Evolutionary conservation across 1,140 invertebrate genomes (phyloP).

Genomic region (Hypothenemus hampei): DNA sequence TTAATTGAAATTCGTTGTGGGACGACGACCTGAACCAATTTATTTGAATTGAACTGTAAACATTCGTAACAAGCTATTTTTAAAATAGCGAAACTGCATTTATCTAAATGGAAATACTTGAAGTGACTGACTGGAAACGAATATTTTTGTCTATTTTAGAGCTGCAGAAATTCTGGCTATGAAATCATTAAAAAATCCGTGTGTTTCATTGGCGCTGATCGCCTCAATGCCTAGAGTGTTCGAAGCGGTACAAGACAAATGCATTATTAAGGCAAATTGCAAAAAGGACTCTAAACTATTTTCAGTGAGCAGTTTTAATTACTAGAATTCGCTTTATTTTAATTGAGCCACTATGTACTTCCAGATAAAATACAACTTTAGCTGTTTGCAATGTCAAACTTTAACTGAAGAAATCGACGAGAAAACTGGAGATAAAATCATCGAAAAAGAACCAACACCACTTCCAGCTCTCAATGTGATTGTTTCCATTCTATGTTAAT

Average conservation of each 20-base stretch:
- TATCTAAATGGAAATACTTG: neutral
- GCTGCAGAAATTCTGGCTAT: conserved; percentile 67
- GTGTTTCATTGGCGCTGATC: conserved; percentile 69
- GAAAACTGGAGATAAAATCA: conserved; percentile 52
- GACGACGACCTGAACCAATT: no score
- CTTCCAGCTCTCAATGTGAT: conserved; percentile 67
- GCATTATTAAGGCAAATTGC: conserved; percentile 73
- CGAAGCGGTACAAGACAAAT: conserved; percentile 73
- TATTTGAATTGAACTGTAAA: no score
- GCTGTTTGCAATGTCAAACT: conserved; percentile 60
- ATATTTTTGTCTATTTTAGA: conserved; percentile 45
- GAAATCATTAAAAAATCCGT: conserved; percentile 69
- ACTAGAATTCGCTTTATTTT: no score
- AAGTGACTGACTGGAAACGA: neutral
- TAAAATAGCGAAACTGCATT: no score
- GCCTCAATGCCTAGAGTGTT: conserved; percentile 74
- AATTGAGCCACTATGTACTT: no score
- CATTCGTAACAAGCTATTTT: no score
- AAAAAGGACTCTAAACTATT: conserved; percentile 78
- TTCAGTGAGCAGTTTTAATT: conserved; percentile 55
- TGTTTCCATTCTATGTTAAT: neutral
- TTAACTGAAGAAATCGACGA: conserved; percentile 55
- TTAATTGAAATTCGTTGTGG: no score
- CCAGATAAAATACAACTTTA: conserved; percentile 69
- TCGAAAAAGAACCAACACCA: conserved; percentile 55